These are phyloP conservation scores for Euphydryas editha DNA, from an alignment of 2,888 invertebrate species.

Conservation along the genomic window DNA sequence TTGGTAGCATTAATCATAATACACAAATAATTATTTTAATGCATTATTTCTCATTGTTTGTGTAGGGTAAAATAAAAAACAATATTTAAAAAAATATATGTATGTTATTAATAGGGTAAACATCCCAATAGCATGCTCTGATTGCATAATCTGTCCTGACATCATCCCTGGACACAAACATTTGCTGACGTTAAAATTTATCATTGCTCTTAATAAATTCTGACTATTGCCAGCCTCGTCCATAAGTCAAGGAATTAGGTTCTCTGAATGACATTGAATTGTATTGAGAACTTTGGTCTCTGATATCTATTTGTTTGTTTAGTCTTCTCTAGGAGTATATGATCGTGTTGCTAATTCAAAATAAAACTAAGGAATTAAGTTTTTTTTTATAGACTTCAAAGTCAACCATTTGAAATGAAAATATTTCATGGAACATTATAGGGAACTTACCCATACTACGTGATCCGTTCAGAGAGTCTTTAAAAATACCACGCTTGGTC, in stretches of 20 bases:
- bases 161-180: slow-evolving; percentile 11
- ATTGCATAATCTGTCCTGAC: slow-evolving; percentile 4
- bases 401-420: no score
- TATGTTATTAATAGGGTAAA: no score
- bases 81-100: no score
- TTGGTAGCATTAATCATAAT: no score
- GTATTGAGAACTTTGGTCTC: slow-evolving; percentile 38
- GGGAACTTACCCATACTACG: no score
- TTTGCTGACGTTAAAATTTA: slow-evolving; percentile 29
- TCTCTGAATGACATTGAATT: slow-evolving; percentile 56
- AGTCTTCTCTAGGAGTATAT: neutral
- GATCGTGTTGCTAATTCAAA: neutral
- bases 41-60: no score
- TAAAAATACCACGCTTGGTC: no score
- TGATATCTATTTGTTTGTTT: slow-evolving; percentile 4
- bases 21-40: no score
- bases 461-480: no score
- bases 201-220: slow-evolving; percentile 41
- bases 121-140: neutral
- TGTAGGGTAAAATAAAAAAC: no score
- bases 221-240: slow-evolving; percentile 51
- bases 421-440: no score
- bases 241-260: slow-evolving; percentile 50
- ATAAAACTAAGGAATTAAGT: neutral
- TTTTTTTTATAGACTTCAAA: no score